Evolutionary conservation across 2,888 invertebrate genomes (phyloP), one percentile per base, ranked within the genome.

Genomic region (Helobdella robusta): DNA sequence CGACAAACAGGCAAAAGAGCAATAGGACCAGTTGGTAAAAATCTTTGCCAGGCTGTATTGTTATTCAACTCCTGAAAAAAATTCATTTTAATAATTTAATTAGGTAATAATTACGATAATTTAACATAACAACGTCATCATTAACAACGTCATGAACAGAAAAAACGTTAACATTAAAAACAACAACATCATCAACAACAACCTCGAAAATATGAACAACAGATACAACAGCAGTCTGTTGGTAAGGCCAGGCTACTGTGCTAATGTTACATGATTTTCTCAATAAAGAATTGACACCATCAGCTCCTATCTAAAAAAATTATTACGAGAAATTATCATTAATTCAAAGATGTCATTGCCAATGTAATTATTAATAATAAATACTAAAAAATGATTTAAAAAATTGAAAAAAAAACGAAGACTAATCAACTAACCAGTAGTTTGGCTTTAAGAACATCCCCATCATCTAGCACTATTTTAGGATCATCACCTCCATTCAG

Each of bases 31-130:
- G 85, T 86, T 0, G 92, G 89, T 68, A 94, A 81, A 81, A 95
- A 95, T 70, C 94, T 84, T 79, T 98, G 97, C 95, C 95, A 98
- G 0, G 95, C 97, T 2, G 89, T 88, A 34, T 84, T 84, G 79
- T 95, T 95, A 64, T 86, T 85, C 18, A 83, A 83, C 56, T 85
- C 82, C 86, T 89, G 79, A 70, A 35, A 54, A 18, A 64, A 56
- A 28, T 40, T 34, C 6, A 15, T 8, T 4, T 11, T 2, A 3
- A n/a, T 52, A 48, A n/a, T 11, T 40, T 11, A 40, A 40, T n/a
- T n/a, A n/a, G n/a, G n/a, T n/a, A n/a, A n/a, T n/a, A n/a, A n/a
- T 11, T 40, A 15, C 11, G n/a, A 40, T 11, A 40, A 40, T 40
- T 40, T 6, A 18, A 20, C 36, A 59, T 35, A 34, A 30, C 36